phyloP scores from a whole-genome alignment of 1,140 invertebrate genomes.

The Heliconius congener region DNA sequence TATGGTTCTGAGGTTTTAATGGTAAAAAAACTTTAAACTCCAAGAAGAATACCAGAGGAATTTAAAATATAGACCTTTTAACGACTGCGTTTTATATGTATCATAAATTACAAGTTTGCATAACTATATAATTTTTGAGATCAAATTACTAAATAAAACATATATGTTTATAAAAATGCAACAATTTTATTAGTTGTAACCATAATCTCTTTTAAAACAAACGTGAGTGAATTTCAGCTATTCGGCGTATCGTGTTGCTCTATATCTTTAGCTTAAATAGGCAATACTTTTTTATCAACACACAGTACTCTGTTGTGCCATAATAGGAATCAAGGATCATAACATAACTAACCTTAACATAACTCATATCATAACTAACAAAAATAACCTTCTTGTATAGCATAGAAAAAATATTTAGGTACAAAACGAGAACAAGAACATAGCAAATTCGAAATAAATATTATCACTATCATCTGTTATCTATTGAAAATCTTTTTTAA shows the following conservation, averaged over 20 bases:
- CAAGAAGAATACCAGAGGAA: not conserved
- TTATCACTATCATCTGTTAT: too few species aligned
- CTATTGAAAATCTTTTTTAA: too few species aligned
- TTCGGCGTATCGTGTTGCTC: conserved; percentile 28
- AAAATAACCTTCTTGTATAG: not conserved
- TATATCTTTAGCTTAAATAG: conserved; percentile 29
- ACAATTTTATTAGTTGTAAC: not conserved
- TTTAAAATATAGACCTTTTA: not conserved
- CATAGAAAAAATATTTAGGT: not conserved
- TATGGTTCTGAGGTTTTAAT: conserved; percentile 12
- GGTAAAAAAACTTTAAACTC: not conserved
- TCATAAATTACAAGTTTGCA: not conserved
- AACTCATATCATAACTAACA: not conserved
- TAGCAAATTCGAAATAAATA: not conserved
- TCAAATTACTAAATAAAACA: not conserved
- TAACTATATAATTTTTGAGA: not conserved
- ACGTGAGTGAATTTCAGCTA: conserved; percentile 28
- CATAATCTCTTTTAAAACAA: conserved; percentile 20
- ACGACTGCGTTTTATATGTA: not conserved
- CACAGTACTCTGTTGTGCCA: conserved; percentile 13
- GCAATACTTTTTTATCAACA: conserved; percentile 29
- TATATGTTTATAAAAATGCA: not conserved
- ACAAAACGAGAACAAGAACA: not conserved
- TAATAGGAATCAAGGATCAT: conserved; percentile 17
- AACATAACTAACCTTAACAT: not conserved